Evolutionary conservation across 2,888 invertebrate species (phyloP).

Genomic region (Morpho deidamia): DNA sequence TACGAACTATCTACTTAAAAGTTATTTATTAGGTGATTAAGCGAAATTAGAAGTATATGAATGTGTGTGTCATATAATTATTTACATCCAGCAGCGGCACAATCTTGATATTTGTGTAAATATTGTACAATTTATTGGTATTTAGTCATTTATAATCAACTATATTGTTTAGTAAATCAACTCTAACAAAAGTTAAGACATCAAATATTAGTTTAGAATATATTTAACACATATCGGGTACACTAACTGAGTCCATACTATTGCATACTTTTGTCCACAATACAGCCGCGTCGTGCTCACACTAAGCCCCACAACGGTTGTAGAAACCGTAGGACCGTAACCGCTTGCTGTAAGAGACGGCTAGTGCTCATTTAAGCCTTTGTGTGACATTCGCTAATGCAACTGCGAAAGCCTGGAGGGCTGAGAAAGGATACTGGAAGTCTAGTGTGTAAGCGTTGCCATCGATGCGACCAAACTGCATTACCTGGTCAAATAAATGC

Average conservation of each 20-base stretch:
- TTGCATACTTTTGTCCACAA: constrained; percentile 4
- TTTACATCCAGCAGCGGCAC: too few species aligned
- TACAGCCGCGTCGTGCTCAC: constrained; percentile 12
- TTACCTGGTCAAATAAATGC: constrained; percentile 83
- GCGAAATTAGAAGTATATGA: too few species aligned
- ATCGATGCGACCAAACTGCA: constrained; percentile 99
- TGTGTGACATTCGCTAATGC: constrained; percentile 98
- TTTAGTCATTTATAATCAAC: too few species aligned
- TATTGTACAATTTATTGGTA: too few species aligned
- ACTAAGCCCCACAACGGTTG: constrained; percentile 29
- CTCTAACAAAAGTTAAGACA: too few species aligned
- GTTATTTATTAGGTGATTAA: too few species aligned
- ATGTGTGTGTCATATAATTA: too few species aligned
- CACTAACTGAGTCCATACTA: constrained; percentile 18
- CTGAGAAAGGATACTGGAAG: constrained; percentile 99
- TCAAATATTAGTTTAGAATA: too few species aligned
- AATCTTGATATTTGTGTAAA: too few species aligned
- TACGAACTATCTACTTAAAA: too few species aligned
- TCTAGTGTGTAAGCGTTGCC: constrained; percentile 99
- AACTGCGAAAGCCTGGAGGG: constrained; percentile 98
- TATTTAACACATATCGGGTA: neutral
- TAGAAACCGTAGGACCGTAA: constrained; percentile 34
- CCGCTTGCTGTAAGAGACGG: constrained; percentile 29
- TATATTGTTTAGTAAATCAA: too few species aligned
- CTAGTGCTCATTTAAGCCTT: constrained; percentile 86